Evolutionary conservation across 2,113 vertebrate species (phyloP).

Genomic region (Bufo bufo): DNA sequence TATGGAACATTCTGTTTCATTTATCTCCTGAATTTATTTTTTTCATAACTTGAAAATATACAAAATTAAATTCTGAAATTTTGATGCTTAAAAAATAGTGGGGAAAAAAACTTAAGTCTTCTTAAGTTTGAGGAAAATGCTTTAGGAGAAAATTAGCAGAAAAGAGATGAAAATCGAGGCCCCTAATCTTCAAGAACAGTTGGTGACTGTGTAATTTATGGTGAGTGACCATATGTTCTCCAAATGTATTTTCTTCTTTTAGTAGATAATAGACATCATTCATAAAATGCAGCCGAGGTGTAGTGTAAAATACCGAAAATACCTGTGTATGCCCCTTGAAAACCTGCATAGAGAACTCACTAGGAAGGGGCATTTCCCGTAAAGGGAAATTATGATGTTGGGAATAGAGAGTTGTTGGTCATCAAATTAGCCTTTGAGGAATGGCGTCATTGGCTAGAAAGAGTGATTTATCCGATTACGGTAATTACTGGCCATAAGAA

Average conservation of each 20-base stretch:
- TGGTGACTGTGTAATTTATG: slow-evolving; percentile 12
- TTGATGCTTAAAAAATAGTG: neutral
- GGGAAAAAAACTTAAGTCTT: neutral
- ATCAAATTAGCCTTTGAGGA: too few relatives aligned
- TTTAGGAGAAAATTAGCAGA: neutral
- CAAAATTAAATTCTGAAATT: neutral
- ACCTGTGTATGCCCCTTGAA: neutral
- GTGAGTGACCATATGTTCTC: slow-evolving; percentile 3
- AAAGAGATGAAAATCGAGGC: neutral
- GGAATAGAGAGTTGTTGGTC: too few relatives aligned
- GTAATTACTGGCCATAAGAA: too few relatives aligned
- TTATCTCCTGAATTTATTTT: neutral
- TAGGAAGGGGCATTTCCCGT: too few relatives aligned
- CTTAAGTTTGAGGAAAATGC: neutral
- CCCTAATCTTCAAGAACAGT: neutral
- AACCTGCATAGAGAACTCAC: neutral
- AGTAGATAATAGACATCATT: slow-evolving; percentile 23
- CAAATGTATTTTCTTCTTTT: slow-evolving; percentile 16
- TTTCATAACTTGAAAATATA: neutral
- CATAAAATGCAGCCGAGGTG: neutral
- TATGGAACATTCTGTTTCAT: slow-evolving; percentile 1
- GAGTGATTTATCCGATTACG: too few relatives aligned
- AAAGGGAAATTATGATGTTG: too few relatives aligned
- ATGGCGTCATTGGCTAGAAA: too few relatives aligned
- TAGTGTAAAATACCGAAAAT: neutral